A percentile compares a stretch with the other conserved stretches of the same genome.
These are phyloP conservation scores for Hoplostethus atlanticus DNA, from an alignment of 2,797 vertebrate genomes.

Conservation along the genomic window DNA sequence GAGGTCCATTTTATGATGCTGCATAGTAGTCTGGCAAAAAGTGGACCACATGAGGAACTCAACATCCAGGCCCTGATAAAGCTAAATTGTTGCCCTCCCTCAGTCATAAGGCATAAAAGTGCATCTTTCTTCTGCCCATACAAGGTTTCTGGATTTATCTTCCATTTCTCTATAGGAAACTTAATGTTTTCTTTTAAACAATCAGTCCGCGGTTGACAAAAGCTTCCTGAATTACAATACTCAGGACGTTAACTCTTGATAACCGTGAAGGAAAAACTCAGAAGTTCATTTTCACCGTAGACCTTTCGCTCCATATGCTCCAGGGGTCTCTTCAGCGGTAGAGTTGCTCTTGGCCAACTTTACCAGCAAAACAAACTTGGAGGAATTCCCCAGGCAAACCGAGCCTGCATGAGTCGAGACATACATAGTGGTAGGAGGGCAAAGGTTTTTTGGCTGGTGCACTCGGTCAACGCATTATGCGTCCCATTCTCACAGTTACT, in stretches of 20 bases:
- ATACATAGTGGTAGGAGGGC: constrained; percentile 42
- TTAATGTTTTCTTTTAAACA: not conserved
- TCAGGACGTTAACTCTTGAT: not conserved
- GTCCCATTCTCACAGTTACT: constrained; percentile 8
- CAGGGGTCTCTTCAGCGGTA: constrained; percentile 21
- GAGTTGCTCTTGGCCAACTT: constrained; percentile 47
- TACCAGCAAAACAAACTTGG: constrained; percentile 55
- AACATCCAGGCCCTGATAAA: not conserved
- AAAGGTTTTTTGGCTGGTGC: constrained; percentile 32
- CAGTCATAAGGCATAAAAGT: not conserved
- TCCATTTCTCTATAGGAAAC: not conserved
- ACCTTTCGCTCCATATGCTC: constrained; percentile 16
- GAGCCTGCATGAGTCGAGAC: constrained; percentile 42
- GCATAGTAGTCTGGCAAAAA: not conserved
- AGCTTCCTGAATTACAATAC: no score
- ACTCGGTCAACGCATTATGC: constrained; percentile 17
- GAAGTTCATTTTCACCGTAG: constrained; percentile 10
- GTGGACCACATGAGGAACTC: not conserved
- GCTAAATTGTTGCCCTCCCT: not conserved
- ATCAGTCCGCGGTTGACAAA: no score
- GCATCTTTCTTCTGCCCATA: not conserved
- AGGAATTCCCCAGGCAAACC: constrained; percentile 53
- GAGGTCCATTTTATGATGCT: not conserved
- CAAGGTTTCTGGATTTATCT: not conserved
- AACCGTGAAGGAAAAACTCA: not conserved